Evolutionary conservation across 2,113 vertebrate species (phyloP).

Genomic region (Pristiophorus japonicus): DNA sequence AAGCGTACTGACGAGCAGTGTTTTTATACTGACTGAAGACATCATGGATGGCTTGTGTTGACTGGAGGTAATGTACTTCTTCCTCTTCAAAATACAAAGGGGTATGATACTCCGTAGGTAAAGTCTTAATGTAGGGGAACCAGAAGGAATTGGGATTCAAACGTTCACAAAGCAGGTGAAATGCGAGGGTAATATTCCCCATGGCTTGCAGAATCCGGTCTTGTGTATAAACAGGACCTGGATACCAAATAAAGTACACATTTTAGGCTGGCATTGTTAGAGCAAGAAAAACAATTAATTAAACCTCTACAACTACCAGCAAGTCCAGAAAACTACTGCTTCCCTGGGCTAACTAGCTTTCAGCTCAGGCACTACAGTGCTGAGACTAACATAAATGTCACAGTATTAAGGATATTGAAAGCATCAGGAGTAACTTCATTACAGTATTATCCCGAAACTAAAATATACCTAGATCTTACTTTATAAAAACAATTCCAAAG

Average conservation of each 20-base stretch:
- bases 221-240: slow-evolving; percentile 85
- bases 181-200: slow-evolving; percentile 91
- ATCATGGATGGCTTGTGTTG: slow-evolving; percentile 88
- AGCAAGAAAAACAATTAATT: slow-evolving; percentile 37
- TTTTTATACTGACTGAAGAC: slow-evolving; percentile 96
- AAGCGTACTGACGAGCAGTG: slow-evolving; percentile 92
- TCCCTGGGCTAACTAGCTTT: neutral
- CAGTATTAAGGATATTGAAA: neutral
- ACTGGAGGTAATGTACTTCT: slow-evolving; percentile 79
- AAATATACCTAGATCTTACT: neutral
- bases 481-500: neutral
- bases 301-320: slow-evolving; percentile 33
- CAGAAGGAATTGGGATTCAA: slow-evolving; percentile 76
- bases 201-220: slow-evolving; percentile 95
- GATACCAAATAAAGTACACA: slow-evolving; percentile 42
- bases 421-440: neutral
- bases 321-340: neutral
- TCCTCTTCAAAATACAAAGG: slow-evolving; percentile 91
- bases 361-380: neutral
- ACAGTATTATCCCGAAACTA: neutral
- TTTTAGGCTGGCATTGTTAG: slow-evolving; percentile 33
- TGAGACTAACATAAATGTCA: neutral
- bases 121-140: slow-evolving; percentile 90
- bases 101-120: slow-evolving; percentile 83
- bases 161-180: slow-evolving; percentile 89